Percentiles rank a stretch among this genome's conserved stretches.
phyloP scores from a whole-genome alignment of 2,888 invertebrate species.

The Nymphalis c-album region DNA sequence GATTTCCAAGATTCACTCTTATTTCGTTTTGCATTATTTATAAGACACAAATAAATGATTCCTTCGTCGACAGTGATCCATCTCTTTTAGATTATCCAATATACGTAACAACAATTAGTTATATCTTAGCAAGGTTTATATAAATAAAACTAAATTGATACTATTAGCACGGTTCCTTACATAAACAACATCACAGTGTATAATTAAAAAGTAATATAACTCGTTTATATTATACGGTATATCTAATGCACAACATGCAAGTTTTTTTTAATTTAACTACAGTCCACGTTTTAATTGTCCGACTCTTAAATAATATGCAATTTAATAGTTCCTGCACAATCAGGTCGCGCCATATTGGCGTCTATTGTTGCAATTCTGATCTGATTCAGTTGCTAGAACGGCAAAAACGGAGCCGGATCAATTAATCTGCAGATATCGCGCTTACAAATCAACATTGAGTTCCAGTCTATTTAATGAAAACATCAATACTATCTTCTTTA shows the following conservation, averaged over 20 bases:
- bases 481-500: background rate
- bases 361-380: slow-evolving; percentile 35
- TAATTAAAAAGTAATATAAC: background rate
- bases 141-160: background rate
- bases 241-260: background rate
- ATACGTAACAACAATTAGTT: background rate
- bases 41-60: slow-evolving; percentile 18
- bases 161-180: background rate
- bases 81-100: background rate
- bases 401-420: slow-evolving; percentile 21
- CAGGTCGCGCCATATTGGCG: slow-evolving; percentile 31
- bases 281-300: slow-evolving; percentile 18
- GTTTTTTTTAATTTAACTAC: slow-evolving; percentile 1
- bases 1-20: slow-evolving; percentile 14
- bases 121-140: background rate
- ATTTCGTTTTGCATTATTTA: slow-evolving; percentile 26
- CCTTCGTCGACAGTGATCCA: background rate
- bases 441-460: slow-evolving; percentile 1
- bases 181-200: background rate
- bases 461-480: slow-evolving; percentile 9
- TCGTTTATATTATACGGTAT: background rate
- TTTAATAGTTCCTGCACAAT: slow-evolving; percentile 37
- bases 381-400: slow-evolving; percentile 28
- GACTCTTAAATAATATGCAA: slow-evolving; percentile 35
- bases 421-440: slow-evolving; percentile 16